Conservation (phyloP, 2,113 vertebrate genomes). For the Notarius quadriscutis region DNA sequence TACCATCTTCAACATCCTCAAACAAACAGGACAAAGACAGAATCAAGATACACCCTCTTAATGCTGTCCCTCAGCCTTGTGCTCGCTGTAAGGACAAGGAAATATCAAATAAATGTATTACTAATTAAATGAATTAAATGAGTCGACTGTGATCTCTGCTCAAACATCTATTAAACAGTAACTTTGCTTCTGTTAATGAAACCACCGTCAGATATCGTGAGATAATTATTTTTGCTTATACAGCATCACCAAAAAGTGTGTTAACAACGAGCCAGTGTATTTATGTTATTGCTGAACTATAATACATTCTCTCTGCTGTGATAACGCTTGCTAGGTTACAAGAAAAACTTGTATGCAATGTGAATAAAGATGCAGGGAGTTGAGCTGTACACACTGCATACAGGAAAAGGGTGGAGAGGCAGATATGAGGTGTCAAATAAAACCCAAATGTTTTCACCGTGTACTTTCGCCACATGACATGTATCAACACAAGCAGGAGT, state of each 20-base stretch:
- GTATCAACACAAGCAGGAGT: conserved; percentile 7
- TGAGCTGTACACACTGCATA: background rate
- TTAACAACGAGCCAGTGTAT: background rate
- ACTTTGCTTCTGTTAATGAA: background rate
- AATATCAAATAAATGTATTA: background rate
- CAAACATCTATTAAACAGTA: background rate
- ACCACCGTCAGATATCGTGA: background rate
- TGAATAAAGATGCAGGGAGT: background rate
- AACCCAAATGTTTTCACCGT: background rate
- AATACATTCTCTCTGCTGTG: too few species aligned
- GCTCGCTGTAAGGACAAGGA: background rate
- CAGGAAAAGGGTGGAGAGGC: conserved; percentile 11
- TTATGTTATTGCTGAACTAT: background rate
- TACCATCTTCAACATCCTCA: background rate
- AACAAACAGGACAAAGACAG: background rate
- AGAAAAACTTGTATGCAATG: background rate
- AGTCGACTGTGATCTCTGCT: background rate
- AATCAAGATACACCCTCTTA: background rate
- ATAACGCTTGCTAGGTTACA: too few species aligned
- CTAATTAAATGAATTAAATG: background rate
- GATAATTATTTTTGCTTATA: background rate
- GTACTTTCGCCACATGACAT: background rate
- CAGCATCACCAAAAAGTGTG: background rate
- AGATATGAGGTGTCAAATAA: conserved; percentile 5
- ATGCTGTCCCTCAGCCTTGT: background rate